These are phyloP conservation scores for Perithous albicinctus DNA, from an alignment of 2,888 invertebrate species.

Conservation along the genomic window DNA sequence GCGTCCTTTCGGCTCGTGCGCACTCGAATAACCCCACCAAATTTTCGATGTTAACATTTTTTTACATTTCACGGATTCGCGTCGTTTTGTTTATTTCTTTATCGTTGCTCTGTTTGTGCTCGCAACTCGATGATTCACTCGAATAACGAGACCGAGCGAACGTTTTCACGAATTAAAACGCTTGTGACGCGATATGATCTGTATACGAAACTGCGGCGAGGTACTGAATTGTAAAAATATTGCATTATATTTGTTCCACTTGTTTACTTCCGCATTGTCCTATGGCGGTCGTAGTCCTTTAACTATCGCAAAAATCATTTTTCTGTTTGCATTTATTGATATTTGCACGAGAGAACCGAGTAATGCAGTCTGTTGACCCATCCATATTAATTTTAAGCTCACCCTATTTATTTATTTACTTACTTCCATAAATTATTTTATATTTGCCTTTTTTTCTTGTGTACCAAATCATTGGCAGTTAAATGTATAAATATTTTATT, in stretches of 20 bases:
- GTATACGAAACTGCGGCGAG: neutral
- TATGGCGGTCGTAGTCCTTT: neutral
- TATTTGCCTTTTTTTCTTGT: too few relatives aligned
- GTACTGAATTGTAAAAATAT: neutral
- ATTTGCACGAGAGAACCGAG: neutral
- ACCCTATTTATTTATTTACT: too few relatives aligned
- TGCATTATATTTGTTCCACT: neutral
- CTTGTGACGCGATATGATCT: neutral
- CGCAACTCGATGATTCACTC: conserved; percentile 15
- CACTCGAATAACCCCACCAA: neutral
- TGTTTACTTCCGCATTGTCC: neutral
- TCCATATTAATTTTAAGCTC: too few relatives aligned
- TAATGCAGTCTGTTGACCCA: neutral
- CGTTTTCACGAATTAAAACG: neutral
- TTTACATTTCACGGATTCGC: neutral
- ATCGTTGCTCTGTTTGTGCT: neutral
- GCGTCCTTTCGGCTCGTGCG: conserved; percentile 4
- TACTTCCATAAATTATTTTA: too few relatives aligned
- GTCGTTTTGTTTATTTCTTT: conserved; percentile 6
- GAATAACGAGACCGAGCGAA: neutral
- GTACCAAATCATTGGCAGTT: too few relatives aligned
- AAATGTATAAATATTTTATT: too few relatives aligned
- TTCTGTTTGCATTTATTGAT: neutral
- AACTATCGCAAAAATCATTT: neutral
- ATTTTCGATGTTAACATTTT: conserved; percentile 29